phyloP scores from a whole-genome alignment of 2,113 vertebrate species.

The Corydoras sp. region DNA sequence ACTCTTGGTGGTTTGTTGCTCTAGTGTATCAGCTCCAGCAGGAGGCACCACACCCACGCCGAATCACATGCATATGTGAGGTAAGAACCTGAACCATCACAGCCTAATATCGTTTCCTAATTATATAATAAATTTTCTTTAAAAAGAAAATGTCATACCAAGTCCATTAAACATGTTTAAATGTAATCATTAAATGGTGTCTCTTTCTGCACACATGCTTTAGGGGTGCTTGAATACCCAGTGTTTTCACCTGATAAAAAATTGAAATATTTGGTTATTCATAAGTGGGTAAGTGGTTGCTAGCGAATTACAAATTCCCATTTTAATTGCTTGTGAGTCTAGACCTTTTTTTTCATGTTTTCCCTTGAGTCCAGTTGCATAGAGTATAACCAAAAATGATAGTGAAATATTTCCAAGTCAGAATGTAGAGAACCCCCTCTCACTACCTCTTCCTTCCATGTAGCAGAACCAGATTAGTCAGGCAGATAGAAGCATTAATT shows the following conservation, averaged over 20 bases:
- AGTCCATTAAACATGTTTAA: too few relatives aligned
- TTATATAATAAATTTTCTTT: too few relatives aligned
- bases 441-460: slow-evolving; percentile 32
- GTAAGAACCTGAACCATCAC: too few relatives aligned
- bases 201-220: too few relatives aligned
- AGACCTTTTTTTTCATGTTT: not conserved
- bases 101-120: too few relatives aligned
- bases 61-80: slow-evolving; percentile 60
- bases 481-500: slow-evolving; percentile 61
- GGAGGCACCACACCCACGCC: slow-evolving; percentile 78
- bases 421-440: slow-evolving; percentile 10
- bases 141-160: too few relatives aligned
- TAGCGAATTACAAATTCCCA: slow-evolving; percentile 42
- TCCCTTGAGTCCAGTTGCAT: slow-evolving; percentile 23
- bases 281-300: slow-evolving; percentile 53
- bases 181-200: too few relatives aligned
- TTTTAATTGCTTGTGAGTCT: slow-evolving; percentile 35
- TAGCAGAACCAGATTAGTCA: slow-evolving; percentile 15
- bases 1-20: slow-evolving; percentile 38
- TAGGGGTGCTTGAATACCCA: too few relatives aligned
- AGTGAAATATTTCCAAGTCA: slow-evolving; percentile 11
- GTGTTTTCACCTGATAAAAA: too few relatives aligned
- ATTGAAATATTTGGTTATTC: too few relatives aligned
- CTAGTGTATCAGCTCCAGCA: slow-evolving; percentile 76
- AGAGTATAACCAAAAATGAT: slow-evolving; percentile 36